Conservation (phyloP, 92 coral and sea anemone genomes). For the Heteractis magnifica region DNA sequence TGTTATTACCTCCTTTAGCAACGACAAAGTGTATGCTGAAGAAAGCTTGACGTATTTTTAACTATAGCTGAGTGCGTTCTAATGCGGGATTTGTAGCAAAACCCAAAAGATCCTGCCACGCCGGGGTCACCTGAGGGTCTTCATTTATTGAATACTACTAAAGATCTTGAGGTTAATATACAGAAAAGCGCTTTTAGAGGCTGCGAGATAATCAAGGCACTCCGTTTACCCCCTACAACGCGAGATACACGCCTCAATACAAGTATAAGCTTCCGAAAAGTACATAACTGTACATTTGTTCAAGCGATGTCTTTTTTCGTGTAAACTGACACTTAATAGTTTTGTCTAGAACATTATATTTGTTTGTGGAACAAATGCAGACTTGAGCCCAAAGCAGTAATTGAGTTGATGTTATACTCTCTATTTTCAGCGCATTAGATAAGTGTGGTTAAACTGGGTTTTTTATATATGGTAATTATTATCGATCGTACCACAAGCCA, state of each 20-base stretch:
- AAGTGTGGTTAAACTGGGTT: background rate
- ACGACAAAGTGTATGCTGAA: too few relatives aligned
- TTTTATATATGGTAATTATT: background rate
- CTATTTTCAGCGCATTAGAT: background rate
- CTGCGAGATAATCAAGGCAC: background rate
- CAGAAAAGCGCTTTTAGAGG: conserved; percentile 8
- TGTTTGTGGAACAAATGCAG: background rate
- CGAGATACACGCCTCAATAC: background rate
- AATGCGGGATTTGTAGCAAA: background rate
- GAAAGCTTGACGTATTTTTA: too few relatives aligned
- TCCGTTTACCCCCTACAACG: conserved; percentile 2
- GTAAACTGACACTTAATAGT: too few relatives aligned
- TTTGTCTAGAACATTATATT: too few relatives aligned
- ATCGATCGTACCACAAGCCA: background rate
- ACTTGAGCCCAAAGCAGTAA: background rate
- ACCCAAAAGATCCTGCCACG: background rate
- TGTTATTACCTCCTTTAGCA: too few relatives aligned
- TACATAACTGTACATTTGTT: too few relatives aligned
- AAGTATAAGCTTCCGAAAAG: too few relatives aligned
- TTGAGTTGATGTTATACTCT: background rate
- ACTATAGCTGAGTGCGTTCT: background rate
- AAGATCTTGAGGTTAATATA: background rate
- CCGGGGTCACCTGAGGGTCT: background rate
- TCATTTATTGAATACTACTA: background rate
- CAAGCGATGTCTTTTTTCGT: too few relatives aligned